These are phyloP conservation scores for Schizotus pectinicornis DNA, from an alignment of 2,888 invertebrate genomes.

Conservation along the genomic window DNA sequence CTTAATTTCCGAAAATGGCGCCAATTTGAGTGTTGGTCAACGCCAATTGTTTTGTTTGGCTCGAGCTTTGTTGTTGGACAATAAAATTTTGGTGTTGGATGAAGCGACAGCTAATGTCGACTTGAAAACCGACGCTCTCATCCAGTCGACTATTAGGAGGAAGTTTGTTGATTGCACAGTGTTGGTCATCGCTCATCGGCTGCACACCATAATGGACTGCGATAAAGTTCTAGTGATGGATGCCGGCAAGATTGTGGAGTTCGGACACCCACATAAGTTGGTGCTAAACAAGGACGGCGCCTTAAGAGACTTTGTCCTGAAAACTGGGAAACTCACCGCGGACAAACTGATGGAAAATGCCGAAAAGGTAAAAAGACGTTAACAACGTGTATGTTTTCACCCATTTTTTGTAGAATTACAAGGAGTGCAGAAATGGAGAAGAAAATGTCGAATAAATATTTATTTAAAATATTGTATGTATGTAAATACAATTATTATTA, in stretches of 20 bases:
- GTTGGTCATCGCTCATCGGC: conserved; percentile 80
- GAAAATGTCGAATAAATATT: no score
- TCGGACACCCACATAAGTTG: conserved; percentile 57
- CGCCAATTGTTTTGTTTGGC: conserved; percentile 73
- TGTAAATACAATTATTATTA: no score
- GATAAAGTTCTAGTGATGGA: conserved; percentile 73
- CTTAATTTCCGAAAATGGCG: conserved; percentile 67
- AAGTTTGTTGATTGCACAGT: conserved; percentile 81
- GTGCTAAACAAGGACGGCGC: conserved; percentile 43
- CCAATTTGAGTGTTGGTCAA: conserved; percentile 61
- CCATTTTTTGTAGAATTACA: no score
- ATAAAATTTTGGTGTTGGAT: conserved; percentile 57
- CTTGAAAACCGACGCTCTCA: conserved; percentile 75
- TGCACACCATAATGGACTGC: conserved; percentile 87
- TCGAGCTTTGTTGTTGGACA: conserved; percentile 61
- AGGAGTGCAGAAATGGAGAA: no score
- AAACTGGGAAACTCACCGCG: conserved; percentile 45
- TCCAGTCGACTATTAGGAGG: conserved; percentile 75
- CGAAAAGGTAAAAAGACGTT: conserved; percentile 37
- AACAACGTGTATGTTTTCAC: no score
- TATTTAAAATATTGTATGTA: no score
- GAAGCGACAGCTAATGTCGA: conserved; percentile 86
- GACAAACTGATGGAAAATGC: conserved; percentile 46
- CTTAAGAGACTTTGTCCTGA: conserved; percentile 46
- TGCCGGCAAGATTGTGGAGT: conserved; percentile 61